Evolutionary conservation across 2,797 vertebrate genomes (phyloP), one percentile per base, ranked within the genome.

Genomic region (Coranthus polyacanthus): DNA sequence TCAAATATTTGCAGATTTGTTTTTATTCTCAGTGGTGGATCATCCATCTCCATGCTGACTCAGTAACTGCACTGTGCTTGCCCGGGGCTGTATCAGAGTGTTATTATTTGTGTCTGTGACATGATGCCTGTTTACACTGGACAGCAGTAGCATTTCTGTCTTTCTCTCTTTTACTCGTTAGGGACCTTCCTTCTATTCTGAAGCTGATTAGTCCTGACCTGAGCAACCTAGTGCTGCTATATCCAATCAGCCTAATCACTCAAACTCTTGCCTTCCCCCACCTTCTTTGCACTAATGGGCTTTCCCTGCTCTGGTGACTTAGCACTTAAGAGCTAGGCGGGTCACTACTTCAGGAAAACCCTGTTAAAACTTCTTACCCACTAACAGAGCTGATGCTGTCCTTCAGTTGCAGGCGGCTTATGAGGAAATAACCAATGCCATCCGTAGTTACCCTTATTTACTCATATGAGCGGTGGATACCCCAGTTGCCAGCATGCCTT

Each of bases 171-270:
- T 88, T 79, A 74, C 81, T 89, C 67, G 58, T 92, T 92, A 83
- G 69, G 76, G 81, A 75, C 81, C 77, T 67, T 81, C 70, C 69
- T 75, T 85, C 75, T 92, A 71, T 91, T 90, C 88, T 92, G 88
- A 93, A 88, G 81, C 88, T 92, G 89, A 93, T 93, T 93, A 91
- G 90, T 82, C 82, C 78, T 88, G 92, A 93, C 89, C 90, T 71
- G 84, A 86, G 82, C 88, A 90, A 88, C 83, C 84, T 84, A 93
- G 89, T 88, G 88, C 90, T 92, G 91, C 90, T 92, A 89, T 78
- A 91, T 93, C 91, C 92, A 90, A 93, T 95, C 92, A 93, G 90
- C 79, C 83, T 92, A 92, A 93, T 92, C 90, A 89, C 86, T 88
- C 89, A 86, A 81, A 90, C 88, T 85, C 76, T 73, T 84, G 79